Percentiles rank a stretch among this genome's conserved stretches.
Conservation (phyloP, 2,888 invertebrate genomes). For the Autographa gamma region DNA sequence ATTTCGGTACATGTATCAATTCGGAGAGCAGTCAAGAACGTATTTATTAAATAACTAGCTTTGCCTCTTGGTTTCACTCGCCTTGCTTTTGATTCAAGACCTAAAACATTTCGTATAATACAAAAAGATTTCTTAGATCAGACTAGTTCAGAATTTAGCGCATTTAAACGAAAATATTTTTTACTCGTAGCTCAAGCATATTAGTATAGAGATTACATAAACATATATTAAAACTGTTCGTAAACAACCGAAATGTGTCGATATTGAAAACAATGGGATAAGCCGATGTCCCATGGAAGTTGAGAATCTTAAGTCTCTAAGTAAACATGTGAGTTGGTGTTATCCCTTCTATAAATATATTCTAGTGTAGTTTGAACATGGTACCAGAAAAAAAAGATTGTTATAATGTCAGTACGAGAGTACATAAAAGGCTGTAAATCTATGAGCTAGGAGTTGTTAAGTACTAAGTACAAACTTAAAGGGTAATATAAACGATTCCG, state of each 20-base stretch:
- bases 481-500: conserved; percentile 43
- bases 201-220: too few relatives aligned
- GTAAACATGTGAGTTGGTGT: neutral
- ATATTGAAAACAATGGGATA: conserved; percentile 2
- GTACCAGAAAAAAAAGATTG: neutral
- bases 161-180: too few relatives aligned
- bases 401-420: neutral
- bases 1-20: conserved; percentile 30
- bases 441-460: neutral
- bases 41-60: too few relatives aligned
- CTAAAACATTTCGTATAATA: too few relatives aligned
- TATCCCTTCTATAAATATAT: neutral
- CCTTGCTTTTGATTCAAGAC: too few relatives aligned
- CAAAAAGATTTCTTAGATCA: too few relatives aligned
- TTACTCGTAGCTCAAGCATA: too few relatives aligned
- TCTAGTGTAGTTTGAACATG: too few relatives aligned
- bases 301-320: neutral
- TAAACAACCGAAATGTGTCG: neutral
- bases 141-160: too few relatives aligned
- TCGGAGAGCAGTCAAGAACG: neutral
- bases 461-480: conserved; percentile 34
- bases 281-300: neutral
- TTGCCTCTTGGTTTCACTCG: too few relatives aligned
- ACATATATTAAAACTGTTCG: neutral
- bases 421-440: neutral